phyloP scores from a whole-genome alignment of 1,140 invertebrate species.

The Bombus pascuorum region DNA sequence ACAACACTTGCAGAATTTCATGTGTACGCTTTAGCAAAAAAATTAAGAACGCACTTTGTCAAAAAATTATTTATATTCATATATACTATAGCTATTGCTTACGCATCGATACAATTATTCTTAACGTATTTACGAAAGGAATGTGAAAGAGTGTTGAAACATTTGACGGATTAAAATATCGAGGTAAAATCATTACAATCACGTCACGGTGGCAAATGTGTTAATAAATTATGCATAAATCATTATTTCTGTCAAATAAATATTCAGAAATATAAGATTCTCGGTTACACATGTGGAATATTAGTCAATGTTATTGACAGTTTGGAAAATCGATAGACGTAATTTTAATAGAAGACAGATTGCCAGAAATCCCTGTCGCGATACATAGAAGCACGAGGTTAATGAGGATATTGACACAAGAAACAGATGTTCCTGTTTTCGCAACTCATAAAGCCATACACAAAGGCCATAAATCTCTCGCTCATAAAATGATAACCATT shows the following conservation, averaged over 20 bases:
- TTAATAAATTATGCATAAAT: background rate
- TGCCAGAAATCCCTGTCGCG: background rate
- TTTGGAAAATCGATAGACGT: background rate
- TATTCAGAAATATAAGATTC: background rate
- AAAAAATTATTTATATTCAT: too few relatives aligned
- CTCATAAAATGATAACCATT: background rate
- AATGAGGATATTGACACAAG: conserved; percentile 13
- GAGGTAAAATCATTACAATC: too few relatives aligned
- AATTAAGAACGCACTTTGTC: too few relatives aligned
- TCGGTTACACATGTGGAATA: background rate
- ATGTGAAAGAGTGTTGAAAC: too few relatives aligned
- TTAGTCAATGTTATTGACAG: background rate
- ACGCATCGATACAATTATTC: too few relatives aligned
- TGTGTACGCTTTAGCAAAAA: too few relatives aligned
- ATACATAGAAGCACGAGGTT: background rate
- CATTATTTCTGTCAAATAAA: background rate
- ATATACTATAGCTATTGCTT: too few relatives aligned
- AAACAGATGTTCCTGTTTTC: conserved; percentile 16
- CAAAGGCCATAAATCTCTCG: background rate
- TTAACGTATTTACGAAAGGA: too few relatives aligned
- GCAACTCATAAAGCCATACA: background rate
- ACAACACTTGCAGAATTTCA: too few relatives aligned
- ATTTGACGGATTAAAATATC: too few relatives aligned
- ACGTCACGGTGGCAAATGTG: background rate
- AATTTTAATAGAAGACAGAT: background rate